A percentile compares a stretch with the other conserved stretches of the same genome.
These are phyloP conservation scores for Euleptes europaea DNA, from an alignment of 2,113 vertebrate species.

Conservation along the genomic window DNA sequence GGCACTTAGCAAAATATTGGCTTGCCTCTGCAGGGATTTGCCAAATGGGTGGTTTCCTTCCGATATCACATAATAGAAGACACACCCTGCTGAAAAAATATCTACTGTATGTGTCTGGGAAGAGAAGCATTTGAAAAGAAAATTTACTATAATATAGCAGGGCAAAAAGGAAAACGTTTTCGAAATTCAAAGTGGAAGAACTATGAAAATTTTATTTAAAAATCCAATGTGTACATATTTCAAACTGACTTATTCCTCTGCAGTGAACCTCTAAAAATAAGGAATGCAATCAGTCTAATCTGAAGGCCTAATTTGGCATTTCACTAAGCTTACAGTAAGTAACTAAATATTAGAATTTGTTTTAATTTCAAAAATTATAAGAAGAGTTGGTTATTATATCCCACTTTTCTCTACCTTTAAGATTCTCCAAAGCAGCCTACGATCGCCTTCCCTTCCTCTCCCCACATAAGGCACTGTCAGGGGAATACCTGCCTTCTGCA, in stretches of 20 bases:
- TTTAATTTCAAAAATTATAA: neutral
- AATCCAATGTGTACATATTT: too few relatives aligned
- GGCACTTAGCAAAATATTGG: slow-evolving; percentile 91
- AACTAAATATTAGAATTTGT: neutral
- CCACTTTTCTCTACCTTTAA: too few relatives aligned
- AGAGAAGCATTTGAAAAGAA: slow-evolving; percentile 23
- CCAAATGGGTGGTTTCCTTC: slow-evolving; percentile 94
- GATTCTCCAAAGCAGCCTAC: too few relatives aligned
- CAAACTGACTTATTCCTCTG: neutral
- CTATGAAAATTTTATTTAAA: neutral
- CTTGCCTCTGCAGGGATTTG: slow-evolving; percentile 95
- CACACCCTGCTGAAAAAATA: slow-evolving; percentile 97
- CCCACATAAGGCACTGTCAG: too few relatives aligned
- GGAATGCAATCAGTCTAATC: neutral
- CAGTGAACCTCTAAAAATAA: neutral
- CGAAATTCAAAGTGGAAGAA: neutral
- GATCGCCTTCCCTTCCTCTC: too few relatives aligned
- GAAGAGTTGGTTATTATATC: too few relatives aligned
- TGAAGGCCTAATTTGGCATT: neutral
- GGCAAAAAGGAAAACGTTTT: neutral
- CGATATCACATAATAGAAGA: slow-evolving; percentile 95
- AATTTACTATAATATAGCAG: neutral
- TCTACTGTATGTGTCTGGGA: slow-evolving; percentile 94
- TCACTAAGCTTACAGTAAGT: neutral
- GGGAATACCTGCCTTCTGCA: too few relatives aligned